phyloP scores from a whole-genome alignment of 1,140 invertebrate species.

The Drosophila tropicalis region DNA sequence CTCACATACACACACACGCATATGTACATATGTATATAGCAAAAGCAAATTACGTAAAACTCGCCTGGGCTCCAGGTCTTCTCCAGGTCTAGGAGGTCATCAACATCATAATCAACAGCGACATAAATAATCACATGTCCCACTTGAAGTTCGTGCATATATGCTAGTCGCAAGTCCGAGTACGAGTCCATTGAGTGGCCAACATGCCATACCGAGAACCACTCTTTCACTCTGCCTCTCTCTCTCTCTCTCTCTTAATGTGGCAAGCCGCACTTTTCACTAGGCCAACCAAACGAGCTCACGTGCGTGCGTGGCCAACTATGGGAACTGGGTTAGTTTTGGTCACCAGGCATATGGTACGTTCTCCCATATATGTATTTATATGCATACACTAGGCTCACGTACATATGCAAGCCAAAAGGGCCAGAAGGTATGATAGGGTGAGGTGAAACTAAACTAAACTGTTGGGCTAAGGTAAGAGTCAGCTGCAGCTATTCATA shows the following conservation, averaged over 20 bases:
- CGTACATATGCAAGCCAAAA: constrained; percentile 18
- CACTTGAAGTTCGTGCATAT: constrained; percentile 54
- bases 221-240: constrained; percentile 31
- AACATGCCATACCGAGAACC: constrained; percentile 24
- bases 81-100: constrained; percentile 46
- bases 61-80: constrained; percentile 20
- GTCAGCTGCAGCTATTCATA: constrained; percentile 59
- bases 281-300: constrained; percentile 53
- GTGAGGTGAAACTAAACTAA: background rate
- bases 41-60: constrained; percentile 38
- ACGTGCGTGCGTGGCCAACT: constrained; percentile 51
- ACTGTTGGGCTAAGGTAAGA: constrained; percentile 6
- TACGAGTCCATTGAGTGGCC: constrained; percentile 48
- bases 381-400: constrained; percentile 25
- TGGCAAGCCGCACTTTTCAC: constrained; percentile 43
- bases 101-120: constrained; percentile 66
- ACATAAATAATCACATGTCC: constrained; percentile 71
- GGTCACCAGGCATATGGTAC: constrained; percentile 10
- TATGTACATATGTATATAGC: constrained; percentile 11
- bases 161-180: constrained; percentile 40
- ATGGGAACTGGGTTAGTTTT: constrained; percentile 55
- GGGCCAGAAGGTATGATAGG: background rate
- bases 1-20: constrained; percentile 12
- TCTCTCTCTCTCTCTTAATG: constrained; percentile 24
- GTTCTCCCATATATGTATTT: constrained; percentile 7